Base-by-base conservation (phyloP, 2,888 invertebrate species). In the Deilephila porcellus region DNA sequence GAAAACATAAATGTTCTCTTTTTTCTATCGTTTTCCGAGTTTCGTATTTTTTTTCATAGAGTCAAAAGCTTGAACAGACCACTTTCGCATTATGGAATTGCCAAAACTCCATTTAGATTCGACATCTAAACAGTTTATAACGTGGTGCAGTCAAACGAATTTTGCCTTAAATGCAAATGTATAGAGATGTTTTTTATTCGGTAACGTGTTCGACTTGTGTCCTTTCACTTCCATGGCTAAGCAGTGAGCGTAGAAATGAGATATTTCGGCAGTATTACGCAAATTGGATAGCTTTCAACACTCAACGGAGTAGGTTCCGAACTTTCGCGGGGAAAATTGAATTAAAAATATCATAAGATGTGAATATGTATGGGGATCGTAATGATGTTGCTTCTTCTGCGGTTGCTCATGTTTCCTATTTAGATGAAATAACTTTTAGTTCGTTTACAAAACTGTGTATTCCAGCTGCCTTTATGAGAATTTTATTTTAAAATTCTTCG, bases 281-380 rank as follows among this genome's bases (percentile, higher is more conserved):
- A 94, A 94, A 94, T 94, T 94, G 94, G 94, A 94, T 94, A 94
- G 94, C 94, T 94, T 94, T 94, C 94, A 93, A 94, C 94, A 94
- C 94, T 94, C 94, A 90, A 92, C 94, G 91, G 91, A 93, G 94
- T 94, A 93, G 91, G 93, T 93, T 94, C 90, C 90, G 92, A 94
- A 94, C 90, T 94, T 94, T 94, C 91, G 93, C 89, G 91, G 90
- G 90, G 91, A 90, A 93, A 93, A 94, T 94, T 94, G 94, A 94
- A 94, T 94, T 94, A 94, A 94, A 94, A 94, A 94, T 94, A 93
- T 93, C 90, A 93, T 93, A 92, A 92, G 91, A 93, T 84, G 92
- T 93, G 93, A 93, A 93, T 92, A 92, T 91, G 92, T 91, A 90
- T 89, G 90, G 89, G 86, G 83, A 82, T 83, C 88, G 90, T 93